Conservation (phyloP, 2,888 invertebrate species). For the Antheraea yamamai region DNA sequence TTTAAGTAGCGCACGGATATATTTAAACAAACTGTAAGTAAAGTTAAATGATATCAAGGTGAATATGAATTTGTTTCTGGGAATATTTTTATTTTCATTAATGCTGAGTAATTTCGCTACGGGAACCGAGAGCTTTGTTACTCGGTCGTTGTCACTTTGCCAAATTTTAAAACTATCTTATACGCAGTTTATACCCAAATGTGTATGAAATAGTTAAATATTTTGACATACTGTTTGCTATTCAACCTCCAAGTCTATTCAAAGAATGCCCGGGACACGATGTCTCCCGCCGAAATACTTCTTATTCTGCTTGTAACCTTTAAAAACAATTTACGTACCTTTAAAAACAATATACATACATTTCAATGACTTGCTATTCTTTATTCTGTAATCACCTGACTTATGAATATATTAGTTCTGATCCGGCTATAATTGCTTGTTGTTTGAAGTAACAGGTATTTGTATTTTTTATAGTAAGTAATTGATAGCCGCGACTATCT, state of each 20-base stretch:
- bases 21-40: slow-evolving; percentile 9
- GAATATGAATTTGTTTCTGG: slow-evolving; percentile 1
- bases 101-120: slow-evolving; percentile 56
- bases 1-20: slow-evolving; percentile 1
- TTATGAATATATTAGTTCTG: slow-evolving; percentile 2
- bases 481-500: neutral
- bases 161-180: slow-evolving; percentile 28
- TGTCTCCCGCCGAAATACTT: neutral
- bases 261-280: neutral
- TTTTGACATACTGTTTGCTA: neutral
- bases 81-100: slow-evolving; percentile 49
- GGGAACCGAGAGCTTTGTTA: slow-evolving; percentile 30
- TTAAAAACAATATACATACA: neutral
- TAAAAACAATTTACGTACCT: neutral
- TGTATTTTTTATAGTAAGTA: neutral
- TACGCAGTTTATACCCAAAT: neutral
- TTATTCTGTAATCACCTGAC: neutral
- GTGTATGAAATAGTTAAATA: neutral
- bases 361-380: slow-evolving; percentile 10
- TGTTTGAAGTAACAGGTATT: neutral
- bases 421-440: neutral
- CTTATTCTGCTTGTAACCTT: neutral
- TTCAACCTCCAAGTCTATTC: neutral
- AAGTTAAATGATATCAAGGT: neutral
- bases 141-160: slow-evolving; percentile 38